Evolutionary conservation across 2,888 invertebrate species (phyloP).

Genomic region (Platypus cylindrus): DNA sequence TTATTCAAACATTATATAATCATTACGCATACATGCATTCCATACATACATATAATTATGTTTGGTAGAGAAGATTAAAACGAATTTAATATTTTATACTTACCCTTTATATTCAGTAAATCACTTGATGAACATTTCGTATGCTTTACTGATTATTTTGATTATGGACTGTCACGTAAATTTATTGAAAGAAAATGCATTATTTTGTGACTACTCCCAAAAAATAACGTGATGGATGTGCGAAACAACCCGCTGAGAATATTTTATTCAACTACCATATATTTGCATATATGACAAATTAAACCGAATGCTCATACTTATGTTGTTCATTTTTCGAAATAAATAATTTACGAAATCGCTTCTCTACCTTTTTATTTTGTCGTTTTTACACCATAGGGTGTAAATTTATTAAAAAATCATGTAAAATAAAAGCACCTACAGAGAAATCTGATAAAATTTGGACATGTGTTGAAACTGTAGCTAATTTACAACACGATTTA

Average conservation of each 20-base stretch:
- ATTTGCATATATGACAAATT: slow-evolving; percentile 14
- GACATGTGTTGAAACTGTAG: no score
- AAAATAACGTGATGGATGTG: slow-evolving; percentile 6
- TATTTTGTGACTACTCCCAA: slow-evolving; percentile 4
- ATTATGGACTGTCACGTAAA: neutral
- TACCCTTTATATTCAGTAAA: no score
- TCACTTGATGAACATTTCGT: no score
- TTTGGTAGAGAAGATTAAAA: no score
- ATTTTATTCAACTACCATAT: slow-evolving; percentile 7
- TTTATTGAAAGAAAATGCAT: neutral
- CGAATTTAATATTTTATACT: no score
- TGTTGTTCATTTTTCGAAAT: slow-evolving; percentile 7
- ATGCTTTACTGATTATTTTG: neutral
- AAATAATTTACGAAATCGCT: slow-evolving; percentile 8
- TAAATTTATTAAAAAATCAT: slow-evolving; percentile 10
- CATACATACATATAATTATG: no score
- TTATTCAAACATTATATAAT: no score
- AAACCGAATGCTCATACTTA: slow-evolving; percentile 6
- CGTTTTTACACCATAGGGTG: slow-evolving; percentile 8
- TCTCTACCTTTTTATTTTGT: slow-evolving; percentile 11
- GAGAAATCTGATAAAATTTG: no score
- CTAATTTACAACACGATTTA: no score
- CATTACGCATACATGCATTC: no score
- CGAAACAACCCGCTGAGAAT: slow-evolving; percentile 5
- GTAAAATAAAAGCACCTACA: no score